Evolutionary conservation across 2,888 invertebrate genomes (phyloP), one percentile per base, ranked within the genome.

Genomic region (Cecidostiba fungosa): DNA sequence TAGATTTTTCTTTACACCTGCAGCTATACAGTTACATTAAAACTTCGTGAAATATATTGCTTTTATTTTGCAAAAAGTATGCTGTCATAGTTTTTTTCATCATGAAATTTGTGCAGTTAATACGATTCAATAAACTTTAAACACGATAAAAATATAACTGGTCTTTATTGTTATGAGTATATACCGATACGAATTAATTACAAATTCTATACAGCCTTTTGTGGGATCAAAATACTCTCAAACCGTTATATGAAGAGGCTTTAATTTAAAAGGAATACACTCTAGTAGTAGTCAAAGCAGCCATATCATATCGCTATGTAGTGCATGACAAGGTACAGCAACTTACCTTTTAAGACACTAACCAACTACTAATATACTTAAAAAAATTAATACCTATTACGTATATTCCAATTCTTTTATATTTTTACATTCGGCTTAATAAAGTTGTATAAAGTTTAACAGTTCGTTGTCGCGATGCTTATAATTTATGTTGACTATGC

Each of bases 151-250:
- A 59, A 59, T 59, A n/a, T 59, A 59, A 59, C 54, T 59, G 54
- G 54, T 59, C 54, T 59, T 59, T 59, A 59, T 23, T 59, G 54
- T 59, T 59, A n/a, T n/a, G 54, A n/a, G 54, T 59, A n/a, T n/a
- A n/a, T n/a, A 59, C 54, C 54, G n/a, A 59, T 23, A 59, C 23
- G 54, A 59, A 59, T 59, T 59, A n/a, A 59, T 59, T 59, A 59
- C n/a, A n/a, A 8, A 59, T n/a, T 59, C 23, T 59, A 2, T 0
- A 1, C n/a, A 59, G 50, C 54, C 23, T 59, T 59, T 59, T 59
- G 54, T n/a, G 54, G 54, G n/a, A 59, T 23, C 54, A n/a, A 59
- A 59, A 59, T 59, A 59, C n/a, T 5, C 54, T n/a, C 1, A 6
- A 59, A 59, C 54, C 54, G 54, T 59, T 59, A 59, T n/a, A n/a